Percentiles rank a stretch among this genome's conserved stretches.
Evolutionary conservation across 1,140 invertebrate genomes (phyloP).

Genomic region (roundworm (Caenorhabditis elegans)): DNA sequence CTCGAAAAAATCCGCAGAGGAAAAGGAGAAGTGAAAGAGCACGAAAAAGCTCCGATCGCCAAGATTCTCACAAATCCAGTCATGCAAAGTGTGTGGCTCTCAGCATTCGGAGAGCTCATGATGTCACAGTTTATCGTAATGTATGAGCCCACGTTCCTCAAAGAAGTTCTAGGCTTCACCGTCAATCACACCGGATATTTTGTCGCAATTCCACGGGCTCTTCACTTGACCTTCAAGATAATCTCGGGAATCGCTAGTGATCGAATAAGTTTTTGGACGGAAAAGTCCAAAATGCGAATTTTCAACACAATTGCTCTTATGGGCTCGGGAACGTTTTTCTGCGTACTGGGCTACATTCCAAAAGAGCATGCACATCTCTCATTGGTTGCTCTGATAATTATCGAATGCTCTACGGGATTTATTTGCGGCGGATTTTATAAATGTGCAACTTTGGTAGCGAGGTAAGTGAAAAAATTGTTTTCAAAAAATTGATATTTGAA

Average conservation of each 20-base stretch:
- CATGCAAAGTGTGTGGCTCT: conserved; percentile 46
- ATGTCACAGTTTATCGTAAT: conserved; percentile 50
- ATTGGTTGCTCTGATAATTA: conserved; percentile 33
- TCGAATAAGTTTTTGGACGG: conserved; percentile 43
- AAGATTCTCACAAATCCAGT: conserved; percentile 47
- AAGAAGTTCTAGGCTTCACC: conserved; percentile 44
- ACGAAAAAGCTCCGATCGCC: conserved; percentile 37
- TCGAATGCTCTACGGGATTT: conserved; percentile 47
- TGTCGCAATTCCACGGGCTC: conserved; percentile 45
- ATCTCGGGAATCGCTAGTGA: conserved; percentile 42
- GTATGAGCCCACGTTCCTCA: conserved; percentile 48
- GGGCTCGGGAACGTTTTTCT: conserved; percentile 47
- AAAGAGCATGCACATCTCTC: conserved; percentile 30
- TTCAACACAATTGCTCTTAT: conserved; percentile 50
- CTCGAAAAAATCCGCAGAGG: conserved; percentile 49
- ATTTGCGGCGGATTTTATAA: conserved; percentile 52
- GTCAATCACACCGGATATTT: conserved; percentile 48
- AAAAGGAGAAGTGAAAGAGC: conserved; percentile 42
- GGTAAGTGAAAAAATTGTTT: conserved; percentile 5
- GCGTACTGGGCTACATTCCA: conserved; percentile 43
- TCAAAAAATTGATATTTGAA: too few species aligned
- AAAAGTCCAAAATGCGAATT: conserved; percentile 44
- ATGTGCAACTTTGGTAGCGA: conserved; percentile 48
- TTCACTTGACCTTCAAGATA: conserved; percentile 46
- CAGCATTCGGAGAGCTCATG: conserved; percentile 49